phyloP scores from a whole-genome alignment of 2,888 invertebrate species.

The Conchocele bisecta region DNA sequence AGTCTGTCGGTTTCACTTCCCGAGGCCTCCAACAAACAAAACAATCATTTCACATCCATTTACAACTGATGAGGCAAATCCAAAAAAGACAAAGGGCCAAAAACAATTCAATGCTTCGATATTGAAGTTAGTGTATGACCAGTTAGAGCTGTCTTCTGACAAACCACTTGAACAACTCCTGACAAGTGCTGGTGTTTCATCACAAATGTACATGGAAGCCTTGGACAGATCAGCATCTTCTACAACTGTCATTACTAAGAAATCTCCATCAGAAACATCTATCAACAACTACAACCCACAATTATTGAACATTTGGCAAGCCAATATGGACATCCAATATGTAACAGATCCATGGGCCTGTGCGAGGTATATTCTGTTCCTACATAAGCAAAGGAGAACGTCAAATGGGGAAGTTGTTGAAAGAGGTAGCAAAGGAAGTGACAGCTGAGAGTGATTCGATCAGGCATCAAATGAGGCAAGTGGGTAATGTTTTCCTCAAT shows the following conservation, averaged over 20 bases:
- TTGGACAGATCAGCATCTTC: slow-evolving; percentile 2
- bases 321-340: slow-evolving; percentile 19
- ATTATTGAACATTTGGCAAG: slow-evolving; percentile 14
- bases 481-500: slow-evolving; percentile 34
- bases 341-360: slow-evolving; percentile 9
- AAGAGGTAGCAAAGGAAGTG: slow-evolving; percentile 1
- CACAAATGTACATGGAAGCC: slow-evolving; percentile 7
- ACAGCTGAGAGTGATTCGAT: no score
- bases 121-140: no score
- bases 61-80: no score
- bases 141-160: no score
- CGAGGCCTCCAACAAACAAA: no score
- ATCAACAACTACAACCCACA: slow-evolving; percentile 30
- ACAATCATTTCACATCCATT: no score
- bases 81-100: no score
- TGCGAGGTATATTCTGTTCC: slow-evolving; percentile 11
- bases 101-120: no score
- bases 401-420: slow-evolving; percentile 7
- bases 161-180: no score
- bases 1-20: no score
- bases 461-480: no score
- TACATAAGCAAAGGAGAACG: slow-evolving; percentile 16
- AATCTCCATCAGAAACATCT: slow-evolving; percentile 6
- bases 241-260: slow-evolving; percentile 9
- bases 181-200: not conserved